Evolutionary conservation across 2,113 vertebrate genomes (phyloP).

Genomic region (Oreochromis tanganicae): DNA sequence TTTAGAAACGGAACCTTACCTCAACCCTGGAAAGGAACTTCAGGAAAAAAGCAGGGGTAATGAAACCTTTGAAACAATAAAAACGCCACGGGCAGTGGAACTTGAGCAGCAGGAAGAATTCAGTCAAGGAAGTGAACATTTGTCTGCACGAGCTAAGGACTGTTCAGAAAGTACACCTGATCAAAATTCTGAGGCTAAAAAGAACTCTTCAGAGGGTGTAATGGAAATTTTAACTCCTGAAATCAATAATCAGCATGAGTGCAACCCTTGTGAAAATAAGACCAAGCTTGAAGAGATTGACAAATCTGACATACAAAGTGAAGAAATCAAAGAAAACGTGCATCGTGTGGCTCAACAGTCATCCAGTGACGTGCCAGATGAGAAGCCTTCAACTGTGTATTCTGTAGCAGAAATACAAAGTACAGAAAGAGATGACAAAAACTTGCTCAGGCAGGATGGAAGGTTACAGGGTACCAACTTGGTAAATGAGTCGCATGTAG

Average conservation of each 20-base stretch:
- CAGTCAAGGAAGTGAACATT: background rate
- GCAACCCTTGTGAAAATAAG: background rate
- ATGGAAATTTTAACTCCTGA: background rate
- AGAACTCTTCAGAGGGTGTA: background rate
- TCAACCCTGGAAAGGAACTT: slow-evolving; percentile 14
- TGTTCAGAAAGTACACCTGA: background rate
- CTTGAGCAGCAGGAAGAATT: background rate
- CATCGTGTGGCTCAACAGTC: background rate
- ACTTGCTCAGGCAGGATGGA: background rate
- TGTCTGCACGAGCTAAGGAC: background rate
- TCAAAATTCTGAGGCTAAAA: background rate
- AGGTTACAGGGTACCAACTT: background rate
- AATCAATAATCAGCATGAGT: background rate
- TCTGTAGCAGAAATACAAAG: background rate
- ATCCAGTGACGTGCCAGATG: background rate
- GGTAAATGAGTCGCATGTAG: background rate
- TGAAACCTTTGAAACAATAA: background rate
- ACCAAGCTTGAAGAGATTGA: background rate
- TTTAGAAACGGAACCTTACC: background rate
- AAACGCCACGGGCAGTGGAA: background rate
- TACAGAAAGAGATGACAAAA: background rate
- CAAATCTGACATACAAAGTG: background rate
- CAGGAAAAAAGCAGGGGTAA: background rate
- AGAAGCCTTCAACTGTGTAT: background rate
- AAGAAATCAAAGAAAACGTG: background rate